Evolutionary conservation across 2,888 invertebrate genomes (phyloP), one percentile per base, ranked within the genome.

Genomic region (Pandemis heparana): DNA sequence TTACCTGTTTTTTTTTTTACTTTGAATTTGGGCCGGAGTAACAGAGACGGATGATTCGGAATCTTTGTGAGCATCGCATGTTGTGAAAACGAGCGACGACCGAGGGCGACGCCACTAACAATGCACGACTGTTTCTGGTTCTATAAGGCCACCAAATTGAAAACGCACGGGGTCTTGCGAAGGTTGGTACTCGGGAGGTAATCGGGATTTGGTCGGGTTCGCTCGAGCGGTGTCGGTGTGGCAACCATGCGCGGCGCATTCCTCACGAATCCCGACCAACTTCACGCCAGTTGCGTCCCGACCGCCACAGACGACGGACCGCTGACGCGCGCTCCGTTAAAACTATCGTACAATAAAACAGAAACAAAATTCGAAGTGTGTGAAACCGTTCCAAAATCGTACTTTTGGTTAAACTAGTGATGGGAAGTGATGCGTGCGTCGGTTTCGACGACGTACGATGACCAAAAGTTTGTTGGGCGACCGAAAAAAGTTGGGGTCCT

Each of bases 221-320:
- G 85, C 82, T 83, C 86, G 87, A 91, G 89, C 89, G 89, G 86
- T 89, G 87, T 87, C 91, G 91, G 92, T 89, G 92, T 89, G 89
- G 92, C 93, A 90, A 92, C 93, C 89, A 91, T 94, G 94, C 94
- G 94, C 93, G 83, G 92, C 92, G 92, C 94, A 94, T 90, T 92
- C 93, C 90, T 91, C 88, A 90, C 92, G 92, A 90, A 90, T 90
- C 90, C 88, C 85, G 79, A 83, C 84, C 83, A 89, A 93, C 94
- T 93, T 92, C 93, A 92, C 85, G 89, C 84, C 91, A 94, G 94
- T 94, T 92, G 88, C 88, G 87, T 87, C 85, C 87, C 86, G 87
- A 89, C 86, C 85, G 82, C 80, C 86, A 83, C 75, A 74, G 80
- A 83, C 80, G 90, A 80, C 82, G 89, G 91, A 90, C 87, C 86